Conservation (phyloP, 2,888 invertebrate species). For the Lasius platythorax region DNA sequence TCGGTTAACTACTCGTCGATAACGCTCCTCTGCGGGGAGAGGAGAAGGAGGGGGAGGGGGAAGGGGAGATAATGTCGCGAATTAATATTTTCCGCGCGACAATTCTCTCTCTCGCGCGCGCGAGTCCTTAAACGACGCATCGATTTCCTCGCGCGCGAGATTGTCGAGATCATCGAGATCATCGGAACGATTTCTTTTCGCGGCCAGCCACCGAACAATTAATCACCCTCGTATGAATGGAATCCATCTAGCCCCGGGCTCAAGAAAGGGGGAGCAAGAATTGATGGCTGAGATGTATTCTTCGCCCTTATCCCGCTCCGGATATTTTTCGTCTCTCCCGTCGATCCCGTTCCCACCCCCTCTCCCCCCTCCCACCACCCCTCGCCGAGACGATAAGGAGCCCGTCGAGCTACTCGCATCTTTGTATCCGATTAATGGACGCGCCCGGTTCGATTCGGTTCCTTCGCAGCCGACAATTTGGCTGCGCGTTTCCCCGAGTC, state of each 20-base stretch:
- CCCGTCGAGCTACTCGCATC: constrained; percentile 53
- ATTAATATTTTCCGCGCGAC: constrained; percentile 6
- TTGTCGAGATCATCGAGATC: constrained; percentile 28
- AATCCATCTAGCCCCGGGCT: constrained; percentile 48
- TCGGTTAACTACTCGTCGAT: constrained; percentile 4
- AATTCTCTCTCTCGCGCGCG: not conserved
- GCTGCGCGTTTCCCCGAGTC: constrained; percentile 43
- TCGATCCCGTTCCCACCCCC: not conserved
- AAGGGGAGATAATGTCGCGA: not conserved
- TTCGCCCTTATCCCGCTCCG: constrained; percentile 33
- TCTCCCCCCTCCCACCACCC: not conserved
- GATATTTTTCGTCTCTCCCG: constrained; percentile 49
- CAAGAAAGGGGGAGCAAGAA: constrained; percentile 45
- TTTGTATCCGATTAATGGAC: constrained; percentile 72
- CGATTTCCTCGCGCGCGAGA: constrained; percentile 1
- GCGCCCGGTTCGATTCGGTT: constrained; percentile 56
- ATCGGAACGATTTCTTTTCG: constrained; percentile 27
- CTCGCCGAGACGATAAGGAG: constrained; percentile 54
- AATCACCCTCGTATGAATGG: constrained; percentile 58
- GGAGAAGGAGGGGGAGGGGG: not conserved
- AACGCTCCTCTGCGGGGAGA: not conserved
- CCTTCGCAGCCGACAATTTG: constrained; percentile 59
- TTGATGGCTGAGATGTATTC: constrained; percentile 58
- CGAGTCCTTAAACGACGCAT: constrained; percentile 6
- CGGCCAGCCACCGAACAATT: constrained; percentile 45